A percentile compares a stretch with the other conserved stretches of the same genome.
phyloP scores from a whole-genome alignment of 2,888 invertebrate genomes.

The Eurytoma adleriae region DNA sequence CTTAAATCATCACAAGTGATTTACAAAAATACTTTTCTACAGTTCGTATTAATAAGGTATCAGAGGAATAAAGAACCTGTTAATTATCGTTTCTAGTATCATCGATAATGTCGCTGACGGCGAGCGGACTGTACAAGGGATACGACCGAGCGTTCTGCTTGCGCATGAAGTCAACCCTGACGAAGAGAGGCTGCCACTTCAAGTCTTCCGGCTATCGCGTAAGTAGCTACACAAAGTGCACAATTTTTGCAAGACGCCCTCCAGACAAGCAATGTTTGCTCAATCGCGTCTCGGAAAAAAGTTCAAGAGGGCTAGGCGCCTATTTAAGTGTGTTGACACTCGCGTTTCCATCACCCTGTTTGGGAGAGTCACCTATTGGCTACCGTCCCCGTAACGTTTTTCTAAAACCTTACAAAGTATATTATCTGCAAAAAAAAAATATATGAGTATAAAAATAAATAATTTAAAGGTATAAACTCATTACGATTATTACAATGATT shows the following conservation, averaged over 20 bases:
- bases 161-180: constrained; percentile 98
- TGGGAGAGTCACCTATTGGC: too few relatives aligned
- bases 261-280: neutral
- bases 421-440: too few relatives aligned
- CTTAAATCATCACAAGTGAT: neutral
- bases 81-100: constrained; percentile 80
- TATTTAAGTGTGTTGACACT: constrained; percentile 8
- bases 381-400: too few relatives aligned
- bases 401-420: too few relatives aligned
- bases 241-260: neutral
- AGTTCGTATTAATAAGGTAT: neutral
- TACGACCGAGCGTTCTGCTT: constrained; percentile 95
- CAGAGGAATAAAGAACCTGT: constrained; percentile 40
- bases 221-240: constrained; percentile 73
- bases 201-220: constrained; percentile 97
- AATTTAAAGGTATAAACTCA: too few relatives aligned
- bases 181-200: constrained; percentile 97
- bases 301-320: constrained; percentile 51
- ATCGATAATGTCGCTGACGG: constrained; percentile 87
- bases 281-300: neutral
- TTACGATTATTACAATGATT: too few relatives aligned
- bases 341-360: neutral
- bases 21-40: too few relatives aligned
- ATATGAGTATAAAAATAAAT: too few relatives aligned
- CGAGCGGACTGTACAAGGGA: constrained; percentile 86